These are phyloP conservation scores for Galeruca laticollis DNA, from an alignment of 2,888 invertebrate species.

Conservation along the genomic window DNA sequence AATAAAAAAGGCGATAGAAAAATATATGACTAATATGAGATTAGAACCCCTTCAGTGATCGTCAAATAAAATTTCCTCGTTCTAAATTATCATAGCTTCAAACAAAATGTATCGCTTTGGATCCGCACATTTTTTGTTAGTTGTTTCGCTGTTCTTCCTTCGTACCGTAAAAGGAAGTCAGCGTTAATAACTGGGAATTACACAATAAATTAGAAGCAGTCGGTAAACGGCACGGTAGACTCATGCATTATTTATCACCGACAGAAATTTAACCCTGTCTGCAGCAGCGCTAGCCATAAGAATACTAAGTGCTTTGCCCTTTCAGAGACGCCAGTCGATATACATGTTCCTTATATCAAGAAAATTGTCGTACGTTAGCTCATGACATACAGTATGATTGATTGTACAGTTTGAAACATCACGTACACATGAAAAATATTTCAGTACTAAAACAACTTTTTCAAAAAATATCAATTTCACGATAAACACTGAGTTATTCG, in stretches of 20 bases:
- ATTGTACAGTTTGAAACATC: neutral
- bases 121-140: neutral
- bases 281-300: constrained; percentile 5
- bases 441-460: no score
- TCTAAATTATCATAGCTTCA: no score
- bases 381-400: neutral
- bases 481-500: no score
- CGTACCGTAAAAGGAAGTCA: neutral
- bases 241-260: constrained; percentile 52
- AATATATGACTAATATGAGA: no score
- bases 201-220: constrained; percentile 51
- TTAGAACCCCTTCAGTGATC: no score
- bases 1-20: no score
- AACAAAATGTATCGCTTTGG: neutral
- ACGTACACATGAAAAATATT: neutral
- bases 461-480: no score
- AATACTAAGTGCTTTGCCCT: constrained; percentile 27
- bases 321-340: neutral
- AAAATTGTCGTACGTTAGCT: neutral
- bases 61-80: no score
- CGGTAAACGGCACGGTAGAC: constrained; percentile 53
- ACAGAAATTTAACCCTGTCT: constrained; percentile 26
- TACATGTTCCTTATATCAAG: no score
- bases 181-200: constrained; percentile 49
- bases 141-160: neutral